phyloP scores from a whole-genome alignment of 2,888 invertebrate species.

The Diabrotica balteata region DNA sequence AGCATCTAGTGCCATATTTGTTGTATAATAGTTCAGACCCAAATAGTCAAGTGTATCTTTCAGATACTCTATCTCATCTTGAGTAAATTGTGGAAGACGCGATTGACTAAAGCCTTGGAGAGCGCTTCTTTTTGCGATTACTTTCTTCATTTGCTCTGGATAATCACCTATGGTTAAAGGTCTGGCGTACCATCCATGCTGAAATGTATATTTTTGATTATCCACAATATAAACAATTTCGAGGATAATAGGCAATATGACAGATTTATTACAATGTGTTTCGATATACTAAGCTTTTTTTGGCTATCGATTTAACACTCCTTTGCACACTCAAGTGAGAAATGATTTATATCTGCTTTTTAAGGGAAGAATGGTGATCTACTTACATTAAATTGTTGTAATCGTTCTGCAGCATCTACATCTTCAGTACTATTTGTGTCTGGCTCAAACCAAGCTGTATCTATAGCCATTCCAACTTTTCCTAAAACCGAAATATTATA shows the following conservation, averaged over 20 bases:
- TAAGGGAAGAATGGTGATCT: not conserved
- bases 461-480: conserved; percentile 46
- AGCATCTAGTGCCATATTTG: conserved; percentile 58
- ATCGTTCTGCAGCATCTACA: conserved; percentile 63
- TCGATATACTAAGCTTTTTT: no score
- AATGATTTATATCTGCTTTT: not conserved
- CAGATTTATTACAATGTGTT: no score
- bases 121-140: conserved; percentile 65
- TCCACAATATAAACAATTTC: no score
- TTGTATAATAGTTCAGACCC: conserved; percentile 78
- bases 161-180: conserved; percentile 74
- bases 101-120: conserved; percentile 68
- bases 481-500: conserved; percentile 14
- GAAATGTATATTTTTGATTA: conserved; percentile 5
- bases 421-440: conserved; percentile 62
- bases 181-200: conserved; percentile 52
- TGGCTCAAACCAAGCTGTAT: conserved; percentile 70
- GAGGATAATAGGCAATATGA: no score
- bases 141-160: conserved; percentile 68
- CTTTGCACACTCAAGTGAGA: no score
- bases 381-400: conserved; percentile 58
- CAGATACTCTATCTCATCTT: conserved; percentile 67
- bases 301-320: no score
- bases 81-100: conserved; percentile 68
- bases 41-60: conserved; percentile 74